Base-by-base conservation (phyloP, 2,113 vertebrate species). In the Tenrec ecaudatus region DNA sequence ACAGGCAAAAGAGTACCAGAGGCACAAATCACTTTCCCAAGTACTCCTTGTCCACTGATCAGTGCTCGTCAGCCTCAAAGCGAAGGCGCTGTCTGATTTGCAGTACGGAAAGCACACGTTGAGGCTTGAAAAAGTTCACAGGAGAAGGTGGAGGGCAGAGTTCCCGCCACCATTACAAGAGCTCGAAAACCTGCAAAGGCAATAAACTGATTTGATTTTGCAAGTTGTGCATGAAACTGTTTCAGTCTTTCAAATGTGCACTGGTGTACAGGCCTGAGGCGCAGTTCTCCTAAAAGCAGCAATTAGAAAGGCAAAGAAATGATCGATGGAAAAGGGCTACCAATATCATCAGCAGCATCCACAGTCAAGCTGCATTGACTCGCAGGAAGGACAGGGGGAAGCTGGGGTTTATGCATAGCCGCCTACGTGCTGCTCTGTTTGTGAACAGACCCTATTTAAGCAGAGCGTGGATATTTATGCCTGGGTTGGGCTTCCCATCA, bases 21-120 rank as follows among this genome's bases (percentile, higher is more conserved):
- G 38, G 43, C 76, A 95, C 93, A 96, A 95, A 92, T 95, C 95
- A 88, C 47, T 9, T 78, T 38, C 31, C 93, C 58, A 94, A 86
- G 80, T 68, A 81, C 40, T 38, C 68, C 19, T 82, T 92, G 82
- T 86, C 80, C 36, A 19, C 40, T 47, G 38, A 86, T 76, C 82
- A 78, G 60, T 19, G 86, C 22, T 60, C 36, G 25, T 23, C 78
- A 75, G 16, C 47, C 29, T 89, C 53, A 83, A 82, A 86, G 75
- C 82, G 89, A 94, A 92, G 82, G 60, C 7, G 20, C 25, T 33
- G 27, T 82, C 76, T 31, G 82, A 86, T 92, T 82, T 20, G 8
- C 89, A 89, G 64, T 29, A 27, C 47, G 71, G 31, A 64, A 71
- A 27, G 29, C 60, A 0, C 82, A 79, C 58, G 17, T 0, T 22